Evolutionary conservation across 2,797 vertebrate species (phyloP).

Genomic region (Pachyuromys duprasi): DNA sequence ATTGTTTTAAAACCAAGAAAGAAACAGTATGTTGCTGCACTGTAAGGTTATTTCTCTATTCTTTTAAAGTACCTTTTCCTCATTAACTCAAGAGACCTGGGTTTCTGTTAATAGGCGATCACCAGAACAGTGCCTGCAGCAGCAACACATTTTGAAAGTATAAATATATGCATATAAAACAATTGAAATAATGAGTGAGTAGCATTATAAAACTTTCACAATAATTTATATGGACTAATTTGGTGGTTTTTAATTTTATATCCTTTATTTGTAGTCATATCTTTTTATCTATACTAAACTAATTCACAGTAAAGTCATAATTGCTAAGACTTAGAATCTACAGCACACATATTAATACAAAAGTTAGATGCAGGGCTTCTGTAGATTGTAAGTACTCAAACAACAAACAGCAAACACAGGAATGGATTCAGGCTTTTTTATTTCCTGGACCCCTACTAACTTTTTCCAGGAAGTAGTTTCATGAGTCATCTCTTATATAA

Average conservation of each 20-base stretch:
- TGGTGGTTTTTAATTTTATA: neutral
- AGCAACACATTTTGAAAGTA: neutral
- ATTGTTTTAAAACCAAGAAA: neutral
- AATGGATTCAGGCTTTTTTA: neutral
- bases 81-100: neutral
- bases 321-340: neutral
- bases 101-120: neutral
- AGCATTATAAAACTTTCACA: neutral
- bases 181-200: neutral
- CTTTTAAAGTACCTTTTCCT: neutral
- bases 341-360: neutral
- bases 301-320: neutral
- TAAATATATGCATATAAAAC: slow-evolving; percentile 1
- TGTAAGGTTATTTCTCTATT: neutral
- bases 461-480: neutral
- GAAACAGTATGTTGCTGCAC: neutral
- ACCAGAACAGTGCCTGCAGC: neutral
- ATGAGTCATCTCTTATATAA: neutral
- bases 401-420: neutral
- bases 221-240: neutral
- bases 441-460: neutral
- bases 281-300: neutral
- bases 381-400: neutral
- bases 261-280: neutral
- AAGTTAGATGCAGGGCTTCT: neutral